Conservation (phyloP, 2,888 invertebrate species). For the Amaurobius ferox region DNA sequence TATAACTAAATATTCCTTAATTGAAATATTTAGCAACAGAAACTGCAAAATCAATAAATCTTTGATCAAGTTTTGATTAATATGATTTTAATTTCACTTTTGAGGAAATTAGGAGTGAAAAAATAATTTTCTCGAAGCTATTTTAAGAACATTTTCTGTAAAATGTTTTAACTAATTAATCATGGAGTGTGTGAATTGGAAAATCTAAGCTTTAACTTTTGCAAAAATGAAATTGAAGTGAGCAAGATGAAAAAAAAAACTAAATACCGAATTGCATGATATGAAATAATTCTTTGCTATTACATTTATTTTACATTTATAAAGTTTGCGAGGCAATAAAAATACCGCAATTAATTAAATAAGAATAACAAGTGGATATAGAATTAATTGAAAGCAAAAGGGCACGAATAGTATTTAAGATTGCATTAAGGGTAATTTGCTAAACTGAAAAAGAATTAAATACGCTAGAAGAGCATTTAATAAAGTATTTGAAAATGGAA, state of each 20-base stretch:
- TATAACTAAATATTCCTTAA: no score
- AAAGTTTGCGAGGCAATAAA: not conserved
- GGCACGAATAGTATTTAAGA: not conserved
- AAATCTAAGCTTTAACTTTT: not conserved
- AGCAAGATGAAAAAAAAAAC: not conserved
- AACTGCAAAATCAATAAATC: not conserved
- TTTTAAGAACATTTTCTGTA: not conserved
- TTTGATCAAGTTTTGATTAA: not conserved
- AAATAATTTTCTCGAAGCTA: not conserved
- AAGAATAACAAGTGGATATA: not conserved
- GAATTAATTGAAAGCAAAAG: not conserved
- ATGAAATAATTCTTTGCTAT: not conserved
- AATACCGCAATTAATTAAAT: not conserved
- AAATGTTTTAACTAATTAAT: not conserved
- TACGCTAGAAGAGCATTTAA: no score
- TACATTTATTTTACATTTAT: not conserved
- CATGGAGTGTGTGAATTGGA: not conserved
- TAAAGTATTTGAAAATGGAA: no score
- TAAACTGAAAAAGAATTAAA: no score
- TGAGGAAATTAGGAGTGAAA: not conserved
- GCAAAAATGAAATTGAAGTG: not conserved
- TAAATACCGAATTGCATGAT: slow-evolving; percentile 1
- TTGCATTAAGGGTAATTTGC: not conserved
- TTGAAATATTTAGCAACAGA: no score
- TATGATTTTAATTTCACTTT: not conserved